These are phyloP conservation scores for Coregonus ussuriensis DNA, from an alignment of 2,797 vertebrate genomes.

Conservation along the genomic window DNA sequence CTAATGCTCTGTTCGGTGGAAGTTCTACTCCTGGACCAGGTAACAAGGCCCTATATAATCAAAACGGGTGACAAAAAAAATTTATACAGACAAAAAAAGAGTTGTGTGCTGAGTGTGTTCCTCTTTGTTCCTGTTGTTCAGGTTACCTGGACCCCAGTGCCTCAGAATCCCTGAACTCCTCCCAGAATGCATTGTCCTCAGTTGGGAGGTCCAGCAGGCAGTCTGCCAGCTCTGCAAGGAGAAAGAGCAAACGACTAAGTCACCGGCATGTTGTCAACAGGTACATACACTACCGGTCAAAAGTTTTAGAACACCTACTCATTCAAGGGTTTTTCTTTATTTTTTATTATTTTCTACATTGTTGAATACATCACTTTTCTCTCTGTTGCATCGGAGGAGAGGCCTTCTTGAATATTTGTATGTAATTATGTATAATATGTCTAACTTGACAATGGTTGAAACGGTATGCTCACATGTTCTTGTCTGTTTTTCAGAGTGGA, in stretches of 20 bases:
- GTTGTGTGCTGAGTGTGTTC: not conserved
- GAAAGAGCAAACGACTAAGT: slow-evolving; percentile 84
- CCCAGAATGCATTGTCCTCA: slow-evolving; percentile 74
- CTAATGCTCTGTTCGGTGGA: slow-evolving; percentile 83
- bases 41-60: slow-evolving; percentile 45
- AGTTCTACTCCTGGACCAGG: slow-evolving; percentile 90
- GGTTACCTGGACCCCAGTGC: slow-evolving; percentile 78
- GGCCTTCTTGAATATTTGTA: not conserved
- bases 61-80: not conserved
- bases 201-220: slow-evolving; percentile 66
- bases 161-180: slow-evolving; percentile 78
- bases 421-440: not conserved
- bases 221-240: slow-evolving; percentile 69
- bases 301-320: too few relatives aligned
- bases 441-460: not conserved
- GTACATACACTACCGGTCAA: slow-evolving; percentile 60
- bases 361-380: too few relatives aligned
- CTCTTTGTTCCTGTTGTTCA: slow-evolving; percentile 46
- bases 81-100: too few relatives aligned
- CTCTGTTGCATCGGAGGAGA: too few relatives aligned
- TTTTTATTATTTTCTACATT: too few relatives aligned
- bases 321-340: too few relatives aligned
- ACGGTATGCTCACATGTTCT: not conserved
- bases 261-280: slow-evolving; percentile 84
- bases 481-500: slow-evolving; percentile 77